Evolutionary conservation across 1,140 invertebrate genomes (phyloP).

Genomic region (Cylas formicarius): DNA sequence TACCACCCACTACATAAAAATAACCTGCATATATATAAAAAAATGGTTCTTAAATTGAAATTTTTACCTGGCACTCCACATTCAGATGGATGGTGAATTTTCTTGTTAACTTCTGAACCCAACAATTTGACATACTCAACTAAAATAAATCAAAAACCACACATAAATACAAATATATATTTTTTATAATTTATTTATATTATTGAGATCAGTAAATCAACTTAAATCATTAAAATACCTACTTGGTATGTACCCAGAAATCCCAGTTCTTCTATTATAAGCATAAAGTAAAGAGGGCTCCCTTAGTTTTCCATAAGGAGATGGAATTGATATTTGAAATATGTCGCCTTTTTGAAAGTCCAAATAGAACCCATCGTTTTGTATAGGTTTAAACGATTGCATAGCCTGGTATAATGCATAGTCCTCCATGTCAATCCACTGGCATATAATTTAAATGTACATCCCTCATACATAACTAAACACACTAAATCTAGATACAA

Average conservation of each 20-base stretch:
- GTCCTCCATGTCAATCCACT: slow-evolving; percentile 33
- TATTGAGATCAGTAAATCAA: too few relatives aligned
- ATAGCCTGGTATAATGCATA: slow-evolving; percentile 33
- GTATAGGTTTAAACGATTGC: slow-evolving; percentile 28
- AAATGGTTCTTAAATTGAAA: slow-evolving; percentile 17
- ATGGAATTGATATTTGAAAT: slow-evolving; percentile 26
- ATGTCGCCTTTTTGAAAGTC: slow-evolving; percentile 33
- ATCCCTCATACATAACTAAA: slow-evolving; percentile 26
- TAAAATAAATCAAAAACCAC: slow-evolving; percentile 22
- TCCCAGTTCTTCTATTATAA: slow-evolving; percentile 33
- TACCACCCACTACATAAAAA: too few relatives aligned
- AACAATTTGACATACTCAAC: slow-evolving; percentile 34
- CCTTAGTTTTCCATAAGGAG: slow-evolving; percentile 13
- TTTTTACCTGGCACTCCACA: slow-evolving; percentile 29
- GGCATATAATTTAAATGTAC: slow-evolving; percentile 20
- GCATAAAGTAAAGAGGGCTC: slow-evolving; percentile 19
- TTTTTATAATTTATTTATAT: too few relatives aligned
- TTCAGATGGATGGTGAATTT: slow-evolving; percentile 35
- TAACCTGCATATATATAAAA: too few relatives aligned
- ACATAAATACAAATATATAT: too few relatives aligned
- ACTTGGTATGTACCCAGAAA: slow-evolving; percentile 34
- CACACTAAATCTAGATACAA: slow-evolving; percentile 10
- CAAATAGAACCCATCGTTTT: slow-evolving; percentile 24
- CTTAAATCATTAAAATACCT: slow-evolving; percentile 15
- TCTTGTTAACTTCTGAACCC: slow-evolving; percentile 34